Evolutionary conservation across 2,113 vertebrate genomes (phyloP), one percentile per base, ranked within the genome.

Genomic region (Scomber japonicus): DNA sequence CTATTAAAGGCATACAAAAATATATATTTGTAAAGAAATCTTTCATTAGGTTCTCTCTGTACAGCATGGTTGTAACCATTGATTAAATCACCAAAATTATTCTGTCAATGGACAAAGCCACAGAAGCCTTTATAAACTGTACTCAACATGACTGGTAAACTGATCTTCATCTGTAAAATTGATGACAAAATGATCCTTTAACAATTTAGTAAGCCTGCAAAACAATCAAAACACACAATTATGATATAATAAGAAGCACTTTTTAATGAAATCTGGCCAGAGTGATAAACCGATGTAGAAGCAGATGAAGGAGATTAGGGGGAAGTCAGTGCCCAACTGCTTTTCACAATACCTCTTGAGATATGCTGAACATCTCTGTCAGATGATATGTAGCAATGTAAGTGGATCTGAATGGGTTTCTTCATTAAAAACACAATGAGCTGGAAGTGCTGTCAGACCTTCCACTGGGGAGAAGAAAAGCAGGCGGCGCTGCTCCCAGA

Each of bases 391-490:
- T 17, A n/a, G 40, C 7, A 11, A 48, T 55, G 51, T 66, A 64
- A 62, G 17, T 71, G n/a, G 67, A 44, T n/a, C 0, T 65, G 8
- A 49, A 55, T 64, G 19, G 0, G 21, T 57, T 71, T 57, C 24
- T 81, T 57, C 40, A 55, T 35, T 48, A 13, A 48, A 66, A 70
- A 17, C 13, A 67, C 35, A 74, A 69, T 40, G 69, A 48, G 51
- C 46, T 71, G 46, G n/a, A 70, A 72, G 53, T 21, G 3, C 40
- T 30, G 3, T 68, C 46, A 35, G 16, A 61, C 51, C 49, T 48
- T 55, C 21, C 44, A 40, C 40, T 2, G 80, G 70, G 40, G 17
- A 24, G 11, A 72, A 78, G 62, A 70, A 56, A 71, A 77, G 16
- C 21, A 55, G 54, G 11, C 2, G 1, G 31, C 13, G 13, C 46